Percentiles rank a stretch among this genome's conserved stretches.
Conservation (phyloP, 2,888 invertebrate genomes). For the Fissipunctia ypsillon region DNA sequence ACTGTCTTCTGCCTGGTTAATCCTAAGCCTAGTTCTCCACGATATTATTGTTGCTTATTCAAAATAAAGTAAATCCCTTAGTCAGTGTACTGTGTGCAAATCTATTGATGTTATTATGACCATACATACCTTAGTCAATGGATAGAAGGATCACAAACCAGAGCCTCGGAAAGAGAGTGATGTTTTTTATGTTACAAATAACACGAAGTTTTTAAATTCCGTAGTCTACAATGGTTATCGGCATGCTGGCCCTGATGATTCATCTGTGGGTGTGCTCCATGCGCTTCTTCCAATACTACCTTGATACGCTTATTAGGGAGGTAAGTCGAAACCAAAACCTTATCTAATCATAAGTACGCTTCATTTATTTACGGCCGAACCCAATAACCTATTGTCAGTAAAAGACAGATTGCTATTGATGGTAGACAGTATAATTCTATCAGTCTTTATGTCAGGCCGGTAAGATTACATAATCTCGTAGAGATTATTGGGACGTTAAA, state of each 20-base stretch:
- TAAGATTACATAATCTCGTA: no score
- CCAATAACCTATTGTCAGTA: no score
- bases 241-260: slow-evolving; percentile 87
- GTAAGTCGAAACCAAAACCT: slow-evolving; percentile 73
- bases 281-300: slow-evolving; percentile 88
- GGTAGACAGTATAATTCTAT: no score
- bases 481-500: no score
- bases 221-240: slow-evolving; percentile 85
- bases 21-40: background rate
- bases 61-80: background rate
- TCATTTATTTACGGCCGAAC: no score
- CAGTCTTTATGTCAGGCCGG: no score
- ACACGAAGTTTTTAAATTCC: background rate
- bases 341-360: background rate
- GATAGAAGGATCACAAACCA: background rate
- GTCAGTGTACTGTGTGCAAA: background rate
- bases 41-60: background rate
- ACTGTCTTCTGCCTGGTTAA: background rate
- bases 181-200: background rate
- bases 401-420: no score
- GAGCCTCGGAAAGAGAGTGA: background rate
- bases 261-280: slow-evolving; percentile 88
- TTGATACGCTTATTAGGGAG: slow-evolving; percentile 86
- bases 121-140: background rate
- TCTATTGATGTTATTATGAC: no score